phyloP scores from a whole-genome alignment of 2,888 invertebrate genomes.

The Microplitis deprimator region DNA sequence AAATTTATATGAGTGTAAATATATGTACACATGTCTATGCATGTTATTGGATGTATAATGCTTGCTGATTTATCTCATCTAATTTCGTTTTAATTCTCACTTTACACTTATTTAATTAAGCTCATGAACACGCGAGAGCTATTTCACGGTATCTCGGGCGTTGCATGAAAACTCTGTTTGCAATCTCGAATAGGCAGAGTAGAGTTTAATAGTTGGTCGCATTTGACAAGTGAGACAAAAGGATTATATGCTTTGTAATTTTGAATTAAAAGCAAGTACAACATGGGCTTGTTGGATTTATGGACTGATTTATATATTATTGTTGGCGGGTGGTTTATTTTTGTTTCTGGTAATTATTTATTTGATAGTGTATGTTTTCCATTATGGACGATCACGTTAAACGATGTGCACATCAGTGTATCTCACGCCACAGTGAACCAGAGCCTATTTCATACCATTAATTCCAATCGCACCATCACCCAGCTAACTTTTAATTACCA shows the following conservation, averaged over 20 bases:
- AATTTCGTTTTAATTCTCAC: not conserved
- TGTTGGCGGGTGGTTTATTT: not conserved
- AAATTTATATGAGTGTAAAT: not conserved
- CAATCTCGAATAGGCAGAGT: not conserved
- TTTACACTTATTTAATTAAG: constrained; percentile 40
- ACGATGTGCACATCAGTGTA: constrained; percentile 29
- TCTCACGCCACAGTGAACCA: constrained; percentile 51
- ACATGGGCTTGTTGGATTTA: not conserved
- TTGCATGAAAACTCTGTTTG: constrained; percentile 14
- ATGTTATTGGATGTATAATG: no score
- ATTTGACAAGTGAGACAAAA: constrained; percentile 6
- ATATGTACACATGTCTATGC: not conserved
- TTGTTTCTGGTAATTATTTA: not conserved
- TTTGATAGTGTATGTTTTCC: constrained; percentile 16
- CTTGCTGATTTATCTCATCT: not conserved
- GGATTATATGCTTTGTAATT: constrained; percentile 20
- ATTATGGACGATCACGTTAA: not conserved
- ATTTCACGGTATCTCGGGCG: not conserved
- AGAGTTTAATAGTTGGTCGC: not conserved
- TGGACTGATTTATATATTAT: constrained; percentile 6
- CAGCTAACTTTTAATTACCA: constrained; percentile 69
- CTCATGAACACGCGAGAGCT: constrained; percentile 18
- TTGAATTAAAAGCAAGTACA: constrained; percentile 28
- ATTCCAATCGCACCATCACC: constrained; percentile 67
- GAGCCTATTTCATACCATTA: constrained; percentile 63